phyloP scores from a whole-genome alignment of 2,797 vertebrate species.

The Coccyzus lansbergi region DNA sequence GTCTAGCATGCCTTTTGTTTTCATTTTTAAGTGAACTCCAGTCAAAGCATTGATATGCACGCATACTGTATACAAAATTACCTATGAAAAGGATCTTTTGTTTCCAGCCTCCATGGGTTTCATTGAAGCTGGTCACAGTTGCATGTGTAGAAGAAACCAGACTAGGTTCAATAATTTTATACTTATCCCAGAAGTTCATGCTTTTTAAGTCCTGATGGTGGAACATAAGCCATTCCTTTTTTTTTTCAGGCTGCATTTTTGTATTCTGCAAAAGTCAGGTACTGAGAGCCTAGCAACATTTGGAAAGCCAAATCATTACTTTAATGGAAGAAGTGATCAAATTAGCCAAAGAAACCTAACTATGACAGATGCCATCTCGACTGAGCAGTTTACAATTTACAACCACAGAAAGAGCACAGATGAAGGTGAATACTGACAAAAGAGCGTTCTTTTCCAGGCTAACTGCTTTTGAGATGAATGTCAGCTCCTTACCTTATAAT shows the following conservation, averaged over 20 bases:
- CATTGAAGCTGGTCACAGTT: neutral
- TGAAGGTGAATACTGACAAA: constrained; percentile 65
- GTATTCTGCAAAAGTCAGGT: neutral
- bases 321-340: constrained; percentile 65
- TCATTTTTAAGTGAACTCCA: constrained; percentile 14
- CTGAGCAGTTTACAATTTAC: constrained; percentile 60
- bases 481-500: constrained; percentile 68
- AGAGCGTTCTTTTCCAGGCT: constrained; percentile 50
- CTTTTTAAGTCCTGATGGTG: neutral
- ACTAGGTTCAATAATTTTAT: neutral
- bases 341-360: constrained; percentile 55
- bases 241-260: neutral
- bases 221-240: neutral
- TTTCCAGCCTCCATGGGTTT: neutral
- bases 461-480: constrained; percentile 68
- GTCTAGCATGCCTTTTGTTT: neutral
- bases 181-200: neutral
- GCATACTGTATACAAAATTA: neutral
- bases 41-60: neutral
- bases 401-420: neutral
- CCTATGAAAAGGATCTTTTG: neutral
- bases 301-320: constrained; percentile 28
- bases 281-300: neutral
- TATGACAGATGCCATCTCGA: constrained; percentile 39
- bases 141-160: neutral